Percentiles rank a stretch among this genome's conserved stretches.
Evolutionary conservation across 2,888 invertebrate genomes (phyloP).

Genomic region (Galerucella calmariensis): DNA sequence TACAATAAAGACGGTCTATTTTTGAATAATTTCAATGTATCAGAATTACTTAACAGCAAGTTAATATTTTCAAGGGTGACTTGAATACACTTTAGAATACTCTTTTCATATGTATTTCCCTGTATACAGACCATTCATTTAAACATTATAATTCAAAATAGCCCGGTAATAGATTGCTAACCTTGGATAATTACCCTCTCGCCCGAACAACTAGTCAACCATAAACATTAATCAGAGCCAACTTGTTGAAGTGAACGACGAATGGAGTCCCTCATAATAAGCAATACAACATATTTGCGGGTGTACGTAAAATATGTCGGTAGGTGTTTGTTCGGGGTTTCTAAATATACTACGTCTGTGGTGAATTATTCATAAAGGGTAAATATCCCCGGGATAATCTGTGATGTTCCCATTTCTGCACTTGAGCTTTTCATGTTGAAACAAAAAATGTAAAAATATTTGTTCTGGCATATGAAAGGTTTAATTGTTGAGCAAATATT

Average conservation of each 20-base stretch:
- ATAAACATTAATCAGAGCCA: slow-evolving; percentile 31
- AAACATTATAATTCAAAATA: slow-evolving; percentile 1
- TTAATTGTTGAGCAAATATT: too few species aligned
- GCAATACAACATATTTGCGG: slow-evolving; percentile 7
- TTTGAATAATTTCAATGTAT: too few species aligned
- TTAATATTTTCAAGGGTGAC: too few species aligned
- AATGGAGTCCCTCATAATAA: slow-evolving; percentile 20
- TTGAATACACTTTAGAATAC: too few species aligned
- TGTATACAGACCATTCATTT: background rate
- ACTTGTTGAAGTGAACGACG: slow-evolving; percentile 32
- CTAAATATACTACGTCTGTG: background rate
- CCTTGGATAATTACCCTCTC: slow-evolving; percentile 16
- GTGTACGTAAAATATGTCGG: background rate
- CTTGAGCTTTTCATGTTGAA: background rate
- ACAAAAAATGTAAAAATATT: too few species aligned
- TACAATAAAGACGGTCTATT: too few species aligned
- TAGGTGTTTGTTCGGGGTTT: slow-evolving; percentile 2
- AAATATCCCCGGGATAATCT: background rate
- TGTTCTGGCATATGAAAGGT: too few species aligned
- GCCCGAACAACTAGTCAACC: slow-evolving; percentile 17
- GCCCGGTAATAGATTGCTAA: background rate
- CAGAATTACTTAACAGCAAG: too few species aligned
- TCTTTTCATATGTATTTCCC: background rate
- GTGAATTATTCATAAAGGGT: background rate
- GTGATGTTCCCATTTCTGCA: background rate